Conservation (phyloP, 2,797 vertebrate genomes). For the Hyperoplus lanceolatus region DNA sequence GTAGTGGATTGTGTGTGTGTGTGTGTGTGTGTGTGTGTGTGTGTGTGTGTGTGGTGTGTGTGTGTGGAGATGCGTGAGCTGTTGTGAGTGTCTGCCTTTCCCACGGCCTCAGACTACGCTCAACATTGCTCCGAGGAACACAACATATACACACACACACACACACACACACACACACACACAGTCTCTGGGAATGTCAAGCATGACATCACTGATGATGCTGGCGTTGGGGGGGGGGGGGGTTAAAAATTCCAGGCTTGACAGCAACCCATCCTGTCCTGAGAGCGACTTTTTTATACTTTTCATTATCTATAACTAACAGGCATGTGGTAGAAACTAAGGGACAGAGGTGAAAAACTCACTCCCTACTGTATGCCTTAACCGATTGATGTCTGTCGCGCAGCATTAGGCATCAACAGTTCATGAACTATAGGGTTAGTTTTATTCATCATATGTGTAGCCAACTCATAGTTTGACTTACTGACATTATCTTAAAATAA, state of each 20-base stretch:
- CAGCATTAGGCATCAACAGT: too few relatives aligned
- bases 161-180: conserved; percentile 39
- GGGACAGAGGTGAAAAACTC: not conserved
- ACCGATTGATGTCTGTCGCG: not conserved
- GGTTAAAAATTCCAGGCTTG: conserved; percentile 50
- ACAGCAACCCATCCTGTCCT: conserved; percentile 51
- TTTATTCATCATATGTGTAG: too few relatives aligned
- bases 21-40: conserved; percentile 25
- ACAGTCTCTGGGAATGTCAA: conserved; percentile 60
- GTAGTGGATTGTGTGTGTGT: conserved; percentile 3
- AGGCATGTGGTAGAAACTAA: not conserved
- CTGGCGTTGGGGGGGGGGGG: conserved; percentile 21
- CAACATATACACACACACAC: conserved; percentile 20
- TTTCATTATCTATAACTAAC: conserved; percentile 51
- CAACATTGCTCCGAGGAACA: conserved; percentile 37
- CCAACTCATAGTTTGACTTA: too few relatives aligned
- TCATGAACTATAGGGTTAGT: too few relatives aligned
- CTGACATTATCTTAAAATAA: too few relatives aligned
- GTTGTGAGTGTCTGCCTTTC: conserved; percentile 73
- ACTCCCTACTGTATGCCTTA: not conserved
- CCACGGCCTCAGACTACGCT: conserved; percentile 73
- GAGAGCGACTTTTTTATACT: conserved; percentile 26
- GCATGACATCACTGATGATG: conserved; percentile 67
- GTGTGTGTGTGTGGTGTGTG: conserved; percentile 11
- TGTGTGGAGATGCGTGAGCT: conserved; percentile 13